phyloP scores from a whole-genome alignment of 1,140 invertebrate species.

The Armadillidium nasatum region DNA sequence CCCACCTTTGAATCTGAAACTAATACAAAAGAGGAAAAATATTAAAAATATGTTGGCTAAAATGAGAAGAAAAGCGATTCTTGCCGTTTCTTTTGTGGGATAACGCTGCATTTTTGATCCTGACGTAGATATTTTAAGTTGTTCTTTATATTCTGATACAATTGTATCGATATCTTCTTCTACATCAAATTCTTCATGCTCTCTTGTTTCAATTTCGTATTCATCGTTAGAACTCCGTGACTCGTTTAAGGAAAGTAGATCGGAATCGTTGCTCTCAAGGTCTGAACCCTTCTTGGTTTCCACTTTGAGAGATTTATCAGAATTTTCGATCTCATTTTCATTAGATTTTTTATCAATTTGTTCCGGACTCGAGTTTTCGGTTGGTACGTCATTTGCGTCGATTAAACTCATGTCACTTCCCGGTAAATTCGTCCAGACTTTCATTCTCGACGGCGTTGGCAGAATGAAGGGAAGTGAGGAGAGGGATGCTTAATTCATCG shows the following conservation, averaged over 20 bases:
- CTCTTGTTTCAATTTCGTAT: not conserved
- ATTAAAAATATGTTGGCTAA: not conserved
- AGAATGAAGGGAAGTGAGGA: not conserved
- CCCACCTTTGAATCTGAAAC: not conserved
- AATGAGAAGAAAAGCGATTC: not conserved
- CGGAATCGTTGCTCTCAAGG: not conserved
- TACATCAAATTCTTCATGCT: not conserved
- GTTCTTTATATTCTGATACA: conserved; percentile 1
- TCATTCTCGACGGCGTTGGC: not conserved
- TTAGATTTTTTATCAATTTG: too few relatives aligned
- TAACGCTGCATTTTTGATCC: not conserved
- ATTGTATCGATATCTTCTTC: conserved; percentile 7
- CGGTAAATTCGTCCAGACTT: not conserved
- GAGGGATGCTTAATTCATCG: not conserved
- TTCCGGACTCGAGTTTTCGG: too few relatives aligned
- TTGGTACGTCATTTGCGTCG: too few relatives aligned
- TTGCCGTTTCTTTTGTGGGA: not conserved
- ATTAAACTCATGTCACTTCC: too few relatives aligned
- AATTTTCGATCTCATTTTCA: too few relatives aligned
- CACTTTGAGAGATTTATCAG: too few relatives aligned
- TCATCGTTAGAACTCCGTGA: not conserved
- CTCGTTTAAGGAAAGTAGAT: not conserved
- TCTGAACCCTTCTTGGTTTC: not conserved
- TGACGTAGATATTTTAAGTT: not conserved
- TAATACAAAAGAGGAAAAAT: not conserved